A percentile compares a stretch with the other conserved stretches of the same genome.
phyloP scores from a whole-genome alignment of 2,797 vertebrate genomes.

The Harpagifer antarcticus region DNA sequence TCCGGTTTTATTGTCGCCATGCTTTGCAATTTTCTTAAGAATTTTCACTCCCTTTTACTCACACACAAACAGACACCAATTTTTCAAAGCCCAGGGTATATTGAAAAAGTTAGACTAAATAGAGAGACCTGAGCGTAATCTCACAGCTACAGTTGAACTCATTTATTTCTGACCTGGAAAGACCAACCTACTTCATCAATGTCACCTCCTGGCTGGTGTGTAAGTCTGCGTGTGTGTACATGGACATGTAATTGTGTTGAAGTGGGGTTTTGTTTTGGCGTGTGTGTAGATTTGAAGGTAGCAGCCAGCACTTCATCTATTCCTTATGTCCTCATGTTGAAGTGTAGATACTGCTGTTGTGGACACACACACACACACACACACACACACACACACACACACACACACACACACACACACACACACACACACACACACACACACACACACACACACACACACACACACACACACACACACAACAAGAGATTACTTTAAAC shows the following conservation, averaged over 20 bases:
- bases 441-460: too few relatives aligned
- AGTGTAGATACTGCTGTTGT: constrained; percentile 4
- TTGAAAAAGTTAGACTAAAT: constrained; percentile 60
- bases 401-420: too few relatives aligned
- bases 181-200: constrained; percentile 75
- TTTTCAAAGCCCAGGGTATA: constrained; percentile 48
- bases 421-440: too few relatives aligned
- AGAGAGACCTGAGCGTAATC: constrained; percentile 75
- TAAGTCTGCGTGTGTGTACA: constrained; percentile 33
- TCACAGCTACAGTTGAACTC: constrained; percentile 80
- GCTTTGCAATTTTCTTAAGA: constrained; percentile 31
- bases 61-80: constrained; percentile 16
- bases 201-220: constrained; percentile 63
- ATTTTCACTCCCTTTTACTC: constrained; percentile 31
- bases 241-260: constrained; percentile 39
- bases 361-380: not conserved
- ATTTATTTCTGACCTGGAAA: constrained; percentile 78
- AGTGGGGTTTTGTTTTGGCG: constrained; percentile 16
- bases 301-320: not conserved
- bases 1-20: constrained; percentile 27
- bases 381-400: too few relatives aligned
- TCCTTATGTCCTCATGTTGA: not conserved
- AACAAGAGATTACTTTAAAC: constrained; percentile 6
- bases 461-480: not conserved
- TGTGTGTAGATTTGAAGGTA: not conserved